Base-by-base conservation (phyloP, 2,113 vertebrate genomes). In the Paralichthys olivaceus region DNA sequence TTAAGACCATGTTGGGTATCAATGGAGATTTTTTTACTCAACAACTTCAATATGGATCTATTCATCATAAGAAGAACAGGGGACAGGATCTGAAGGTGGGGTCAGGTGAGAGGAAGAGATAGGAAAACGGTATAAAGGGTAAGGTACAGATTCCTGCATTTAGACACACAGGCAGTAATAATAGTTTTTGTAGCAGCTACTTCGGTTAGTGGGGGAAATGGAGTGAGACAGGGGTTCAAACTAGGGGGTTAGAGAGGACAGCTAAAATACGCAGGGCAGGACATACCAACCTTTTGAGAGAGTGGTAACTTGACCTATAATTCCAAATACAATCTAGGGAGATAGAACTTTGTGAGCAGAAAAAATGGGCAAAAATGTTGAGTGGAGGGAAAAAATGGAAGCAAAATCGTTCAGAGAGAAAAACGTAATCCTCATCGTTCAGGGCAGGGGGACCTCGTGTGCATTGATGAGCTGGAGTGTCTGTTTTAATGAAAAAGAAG, bases 281-380 rank as follows among this genome's bases (percentile, higher is more conserved):
- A 95, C 96, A 99, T 99, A 99, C 98, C 98, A 99, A 99, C 98
- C 98, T 99, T 99, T 98, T 98, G 94, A 96, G 96, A 97, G 96
- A 98, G 97, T 96, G 95, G 98, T 97, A 98, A 99, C 97, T 97
- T 95, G 96, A 97, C 95, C 96, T 98, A 99, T 95, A 96, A 98
- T 97, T 96, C 98, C 97, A 96, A 97, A 99, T 98, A 98, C 86
- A 99, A 98, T 96, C 96, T 97, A 98, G 96, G 97, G 96, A 98
- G 97, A 95, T 85, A 97, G 96, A 98, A 96, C 95, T 98, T 95
- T 94, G 92, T 97, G 97, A 97, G 96, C 94, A 97, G 96, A 98
- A 90, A 91, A 90, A 83, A 77, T 63, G 93, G 83, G 72, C 80
- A 89, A 90, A 94, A 94, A 92, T 84, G 90, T 89, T 92, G 89